Conservation (phyloP, 2,113 vertebrate species). For the Saccopteryx bilineata region DNA sequence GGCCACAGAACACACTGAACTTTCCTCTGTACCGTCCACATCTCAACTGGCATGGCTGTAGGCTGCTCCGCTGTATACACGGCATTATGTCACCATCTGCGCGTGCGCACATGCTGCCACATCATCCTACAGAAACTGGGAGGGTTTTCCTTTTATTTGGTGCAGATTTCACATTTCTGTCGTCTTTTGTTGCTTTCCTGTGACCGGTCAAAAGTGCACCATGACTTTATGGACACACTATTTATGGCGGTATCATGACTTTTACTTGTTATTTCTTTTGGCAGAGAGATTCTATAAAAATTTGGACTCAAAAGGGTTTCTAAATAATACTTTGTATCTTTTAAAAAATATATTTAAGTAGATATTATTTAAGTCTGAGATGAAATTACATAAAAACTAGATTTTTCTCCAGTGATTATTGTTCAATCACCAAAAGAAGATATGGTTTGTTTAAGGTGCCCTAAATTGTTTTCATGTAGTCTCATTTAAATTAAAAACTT, state of each 20-base stretch:
- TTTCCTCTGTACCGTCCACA: too few relatives aligned
- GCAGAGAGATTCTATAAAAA: neutral
- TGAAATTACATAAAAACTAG: neutral
- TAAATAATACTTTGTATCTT: neutral
- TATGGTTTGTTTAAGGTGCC: neutral
- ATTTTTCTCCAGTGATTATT: neutral
- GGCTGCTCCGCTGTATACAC: too few relatives aligned
- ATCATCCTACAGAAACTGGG: too few relatives aligned
- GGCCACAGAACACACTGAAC: too few relatives aligned
- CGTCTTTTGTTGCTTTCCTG: too few relatives aligned
- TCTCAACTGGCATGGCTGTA: too few relatives aligned
- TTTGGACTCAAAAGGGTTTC: neutral
- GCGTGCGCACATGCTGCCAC: too few relatives aligned
- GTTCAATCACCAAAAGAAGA: conserved; percentile 21
- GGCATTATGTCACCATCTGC: too few relatives aligned
- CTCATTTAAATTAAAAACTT: neutral
- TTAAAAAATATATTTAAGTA: neutral
- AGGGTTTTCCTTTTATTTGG: too few relatives aligned
- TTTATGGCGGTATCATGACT: neutral
- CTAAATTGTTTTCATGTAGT: conserved; percentile 29
- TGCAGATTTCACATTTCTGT: too few relatives aligned
- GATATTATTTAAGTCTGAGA: neutral
- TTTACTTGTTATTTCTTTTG: neutral
- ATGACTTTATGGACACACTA: neutral
- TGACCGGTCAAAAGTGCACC: too few relatives aligned